A percentile compares a stretch with the other conserved stretches of the same genome.
These are phyloP conservation scores for Ophioderma brevispina DNA, from an alignment of 35 echinoderm and acorn worm genomes.

Conservation along the genomic window DNA sequence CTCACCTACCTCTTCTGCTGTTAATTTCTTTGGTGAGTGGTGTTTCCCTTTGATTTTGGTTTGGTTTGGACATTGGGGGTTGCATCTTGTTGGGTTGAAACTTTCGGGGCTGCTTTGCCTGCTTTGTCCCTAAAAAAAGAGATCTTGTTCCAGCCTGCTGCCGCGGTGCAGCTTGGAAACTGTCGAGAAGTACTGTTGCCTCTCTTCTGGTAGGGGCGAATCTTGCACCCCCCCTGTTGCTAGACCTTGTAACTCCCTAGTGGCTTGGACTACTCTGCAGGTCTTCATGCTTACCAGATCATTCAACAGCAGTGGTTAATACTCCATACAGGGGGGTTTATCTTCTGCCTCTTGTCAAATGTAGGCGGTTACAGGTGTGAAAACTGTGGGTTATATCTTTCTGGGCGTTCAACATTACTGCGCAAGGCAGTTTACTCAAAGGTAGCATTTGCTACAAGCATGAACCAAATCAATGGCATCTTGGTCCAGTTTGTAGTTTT, in stretches of 20 bases:
- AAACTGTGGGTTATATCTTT: constrained; percentile 33
- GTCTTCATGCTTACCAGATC: constrained; percentile 59
- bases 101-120: neutral
- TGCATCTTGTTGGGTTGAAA: neutral
- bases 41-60: no score
- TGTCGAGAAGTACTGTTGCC: neutral
- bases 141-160: neutral
- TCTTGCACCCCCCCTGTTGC: no score
- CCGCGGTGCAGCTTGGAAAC: neutral
- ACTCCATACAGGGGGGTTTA: neutral
- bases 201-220: neutral
- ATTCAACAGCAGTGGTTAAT: constrained; percentile 32
- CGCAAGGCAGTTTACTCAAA: constrained; percentile 39
- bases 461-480: constrained; percentile 35
- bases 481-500: neutral
- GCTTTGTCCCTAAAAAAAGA: neutral
- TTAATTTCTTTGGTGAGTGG: no score
- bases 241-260: constrained; percentile 10
- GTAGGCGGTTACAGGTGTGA: constrained; percentile 10
- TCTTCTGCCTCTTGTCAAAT: neutral
- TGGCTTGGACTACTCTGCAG: constrained; percentile 51
- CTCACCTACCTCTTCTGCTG: no score
- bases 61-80: no score
- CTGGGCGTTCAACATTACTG: constrained; percentile 50
- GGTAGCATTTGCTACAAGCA: constrained; percentile 30